Base-by-base conservation (phyloP, 2,797 vertebrate genomes). In the Halcyon chelicuti region DNA sequence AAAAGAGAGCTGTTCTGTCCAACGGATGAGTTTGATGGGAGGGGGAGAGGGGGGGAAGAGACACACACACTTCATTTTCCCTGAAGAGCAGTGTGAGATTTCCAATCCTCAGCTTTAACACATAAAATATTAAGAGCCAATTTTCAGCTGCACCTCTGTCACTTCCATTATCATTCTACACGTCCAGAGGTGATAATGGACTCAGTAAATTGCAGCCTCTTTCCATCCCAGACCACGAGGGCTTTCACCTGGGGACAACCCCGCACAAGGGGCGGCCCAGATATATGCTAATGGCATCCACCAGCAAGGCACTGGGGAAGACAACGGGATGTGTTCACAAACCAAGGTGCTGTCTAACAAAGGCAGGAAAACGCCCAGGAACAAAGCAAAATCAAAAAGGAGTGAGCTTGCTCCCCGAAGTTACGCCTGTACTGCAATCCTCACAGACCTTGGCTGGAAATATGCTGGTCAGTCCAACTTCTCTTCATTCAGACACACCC, bases 81-180 rank as follows among this genome's bases (percentile, higher is more conserved):
- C 98, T 97, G 89, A 97, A 98, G 98, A 98, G 96, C 95, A 98
- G 97, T 98, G 97, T 98, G 98, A 98, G 97, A 98, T 98, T 98
- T 98, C 97, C 97, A 98, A 94, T 97, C 97, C 97, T 97, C 96
- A 92, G 97, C 97, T 98, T 97, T 97, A 97, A 98, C 97, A 97
- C 98, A 99, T 99, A 98, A 99, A 99, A 99, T 99, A 99, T 99
- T 99, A 98, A 99, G 97, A 98, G 98, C 97, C 98, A 99, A 99
- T 99, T 99, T 99, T 98, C 99, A 98, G 97, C 98, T 97, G 97
- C 94, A 98, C 98, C 98, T 99, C 98, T 99, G 98, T 99, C 99
- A 98, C 97, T 98, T 98, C 98, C 98, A 98, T 99, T 98, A 98
- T 98, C 97, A 98, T 98, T 98, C 98, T 98, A 98, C 98, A 98